Evolutionary conservation across 2,113 vertebrate species (phyloP), one percentile per base, ranked within the genome.

Genomic region (Triplophysa rosa): DNA sequence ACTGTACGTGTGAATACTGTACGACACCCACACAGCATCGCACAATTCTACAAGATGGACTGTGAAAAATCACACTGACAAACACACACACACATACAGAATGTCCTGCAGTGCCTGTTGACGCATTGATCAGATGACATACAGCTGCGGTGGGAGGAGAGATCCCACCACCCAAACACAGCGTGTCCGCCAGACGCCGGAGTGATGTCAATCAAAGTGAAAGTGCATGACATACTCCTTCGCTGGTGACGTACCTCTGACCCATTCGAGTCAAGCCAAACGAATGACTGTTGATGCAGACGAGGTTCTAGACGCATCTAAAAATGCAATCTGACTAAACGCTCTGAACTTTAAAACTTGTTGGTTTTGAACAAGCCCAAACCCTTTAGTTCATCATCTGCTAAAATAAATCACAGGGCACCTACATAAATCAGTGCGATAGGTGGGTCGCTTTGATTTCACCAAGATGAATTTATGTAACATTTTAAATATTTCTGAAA

Each of bases 1-100:
- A 78, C 75, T 68, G 65, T 71, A 74, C 33, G 67, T 79, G 75
- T 49, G 62, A 67, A 62, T 42, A 74, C 61, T 85, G 81, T 69
- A 58, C 82, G 80, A 83, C 88, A 37, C 89, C 87, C 89, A 89
- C 86, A 40, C 13, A 67, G 72, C 84, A 85, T 68, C 84, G 78
- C 86, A 82, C 86, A 86, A 82, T 65, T 78, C 81, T 64, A 58
- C 86, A 87, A 87, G 84, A 83, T 83, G 81, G 79, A 65, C 80
- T 89, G 89, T 83, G 81, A 89, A 88, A 85, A 75, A 68, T 74
- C 73, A 56, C 80, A 76, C 54, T 68, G 37, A 76, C 80, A 65
- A 19, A 42, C 65, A 73, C 45, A 74, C 66, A 74, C n/a, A 21
- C 74, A 59, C 4, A 33, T 8, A 37, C 69, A 67, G 4, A 19